Base-by-base conservation (phyloP, 2,797 vertebrate genomes). In the Platalea minor region DNA sequence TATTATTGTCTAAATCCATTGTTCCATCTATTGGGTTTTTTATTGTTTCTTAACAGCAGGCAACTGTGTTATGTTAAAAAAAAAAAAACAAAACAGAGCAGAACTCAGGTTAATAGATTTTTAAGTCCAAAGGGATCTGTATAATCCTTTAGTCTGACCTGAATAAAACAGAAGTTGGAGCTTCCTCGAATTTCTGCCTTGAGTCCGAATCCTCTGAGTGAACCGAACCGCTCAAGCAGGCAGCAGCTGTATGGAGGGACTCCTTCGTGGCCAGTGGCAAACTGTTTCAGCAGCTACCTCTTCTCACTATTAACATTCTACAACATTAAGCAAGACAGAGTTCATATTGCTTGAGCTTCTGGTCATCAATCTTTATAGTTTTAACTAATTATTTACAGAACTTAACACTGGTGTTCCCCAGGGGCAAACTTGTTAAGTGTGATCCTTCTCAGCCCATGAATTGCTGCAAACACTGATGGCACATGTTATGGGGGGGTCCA, bases 261-360 rank as follows among this genome's bases (percentile, higher is more conserved):
- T 11, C 7, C 23, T 59, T 24, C 1, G 0, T 15, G 28, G 59
- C 39, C 60, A 2, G 0, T 15, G 31, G 50, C 23, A 69, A 83
- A 15, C n/a, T 35, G 13, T 41, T 74, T 51, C 61, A 84, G 73
- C 26, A 59, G 68, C 35, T 74, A 31, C 31, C 19, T 41, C 18
- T 79, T 74, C n/a, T 37, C 56, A 37, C 43, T 53, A 4, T 50
- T 68, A 68, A 56, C 24, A 74, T 78, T 50, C 41, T 54, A 77
- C 51, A 75, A 23, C 17, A 51, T 33, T 45, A 39, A 67, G 9
- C 31, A 78, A 79, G 48, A 70, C 11, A 24, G n/a, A 73, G 19
- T 64, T 68, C 3, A 0, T 63, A 35, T n/a, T 53, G 37, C 39
- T 64, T 74, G 60, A 74, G 37, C 25, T 60, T 73, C 60, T 57